A percentile compares a stretch with the other conserved stretches of the same genome.
These are phyloP conservation scores for Congeria kusceri DNA, from an alignment of 2,888 invertebrate species.

Conservation along the genomic window DNA sequence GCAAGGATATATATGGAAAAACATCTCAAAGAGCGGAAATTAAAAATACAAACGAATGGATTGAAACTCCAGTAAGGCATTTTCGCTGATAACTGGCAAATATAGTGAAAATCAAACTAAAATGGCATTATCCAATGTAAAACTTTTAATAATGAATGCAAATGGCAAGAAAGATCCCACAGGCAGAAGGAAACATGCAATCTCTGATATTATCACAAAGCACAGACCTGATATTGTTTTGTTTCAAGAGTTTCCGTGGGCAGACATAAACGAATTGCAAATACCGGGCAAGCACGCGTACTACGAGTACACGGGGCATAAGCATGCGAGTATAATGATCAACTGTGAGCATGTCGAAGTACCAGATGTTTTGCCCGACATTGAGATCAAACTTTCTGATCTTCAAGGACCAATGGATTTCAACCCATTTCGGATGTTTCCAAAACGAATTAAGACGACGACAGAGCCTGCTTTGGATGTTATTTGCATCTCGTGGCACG, in stretches of 20 bases:
- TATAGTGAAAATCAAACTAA: too few species aligned
- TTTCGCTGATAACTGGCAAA: too few species aligned
- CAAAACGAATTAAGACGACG: conserved; percentile 14
- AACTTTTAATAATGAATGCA: too few species aligned
- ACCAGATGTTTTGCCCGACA: conserved; percentile 18
- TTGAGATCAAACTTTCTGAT: neutral
- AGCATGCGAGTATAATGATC: conserved; percentile 41
- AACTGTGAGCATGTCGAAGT: conserved; percentile 21
- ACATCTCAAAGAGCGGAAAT: too few species aligned
- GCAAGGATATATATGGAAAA: too few species aligned
- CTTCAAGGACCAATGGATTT: conserved; percentile 18
- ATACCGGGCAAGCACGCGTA: conserved; percentile 34
- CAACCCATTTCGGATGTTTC: conserved; percentile 49
- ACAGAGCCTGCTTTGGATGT: conserved; percentile 36
- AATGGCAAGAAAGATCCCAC: too few species aligned
- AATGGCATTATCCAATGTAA: too few species aligned
- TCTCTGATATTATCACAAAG: too few species aligned
- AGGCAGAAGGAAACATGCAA: too few species aligned
- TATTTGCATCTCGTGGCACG: conserved; percentile 56
- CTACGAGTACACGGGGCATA: conserved; percentile 19
- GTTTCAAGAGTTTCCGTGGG: conserved; percentile 48
- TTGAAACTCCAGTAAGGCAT: too few species aligned
- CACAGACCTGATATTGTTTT: conserved; percentile 31
- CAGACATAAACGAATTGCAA: conserved; percentile 32
- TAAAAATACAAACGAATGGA: too few species aligned